phyloP scores from a whole-genome alignment of 2,113 vertebrate genomes.

The Numenius arquata region DNA sequence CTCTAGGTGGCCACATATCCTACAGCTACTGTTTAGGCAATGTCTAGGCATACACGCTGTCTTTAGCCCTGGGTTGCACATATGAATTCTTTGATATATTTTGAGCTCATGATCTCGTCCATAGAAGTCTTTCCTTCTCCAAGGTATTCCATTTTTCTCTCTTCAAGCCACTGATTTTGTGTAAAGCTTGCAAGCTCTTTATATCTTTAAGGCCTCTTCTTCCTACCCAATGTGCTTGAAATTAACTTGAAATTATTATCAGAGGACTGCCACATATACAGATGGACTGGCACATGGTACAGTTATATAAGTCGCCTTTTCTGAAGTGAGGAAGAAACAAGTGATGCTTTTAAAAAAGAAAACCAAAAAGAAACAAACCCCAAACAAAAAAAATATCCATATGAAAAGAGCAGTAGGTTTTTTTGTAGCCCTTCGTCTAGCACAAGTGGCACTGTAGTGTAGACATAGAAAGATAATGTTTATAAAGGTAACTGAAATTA shows the following conservation, averaged over 20 bases:
- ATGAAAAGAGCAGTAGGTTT: neutral
- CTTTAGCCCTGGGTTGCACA: neutral
- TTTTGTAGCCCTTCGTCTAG: neutral
- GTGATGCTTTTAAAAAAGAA: neutral
- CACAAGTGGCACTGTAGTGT: neutral
- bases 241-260: neutral
- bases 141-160: neutral
- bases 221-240: neutral
- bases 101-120: fast-evolving
- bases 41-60: neutral
- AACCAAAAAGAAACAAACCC: neutral
- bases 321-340: neutral
- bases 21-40: neutral
- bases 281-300: neutral
- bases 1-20: neutral
- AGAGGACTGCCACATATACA: neutral
- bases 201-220: neutral
- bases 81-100: neutral
- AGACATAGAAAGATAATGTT: neutral
- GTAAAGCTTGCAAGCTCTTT: neutral
- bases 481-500: neutral
- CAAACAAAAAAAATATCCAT: neutral
- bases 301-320: neutral
- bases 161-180: neutral
- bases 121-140: neutral